These are phyloP conservation scores for Gambusia yucatana DNA, from an alignment of 2,797 vertebrate species.

Conservation along the genomic window DNA sequence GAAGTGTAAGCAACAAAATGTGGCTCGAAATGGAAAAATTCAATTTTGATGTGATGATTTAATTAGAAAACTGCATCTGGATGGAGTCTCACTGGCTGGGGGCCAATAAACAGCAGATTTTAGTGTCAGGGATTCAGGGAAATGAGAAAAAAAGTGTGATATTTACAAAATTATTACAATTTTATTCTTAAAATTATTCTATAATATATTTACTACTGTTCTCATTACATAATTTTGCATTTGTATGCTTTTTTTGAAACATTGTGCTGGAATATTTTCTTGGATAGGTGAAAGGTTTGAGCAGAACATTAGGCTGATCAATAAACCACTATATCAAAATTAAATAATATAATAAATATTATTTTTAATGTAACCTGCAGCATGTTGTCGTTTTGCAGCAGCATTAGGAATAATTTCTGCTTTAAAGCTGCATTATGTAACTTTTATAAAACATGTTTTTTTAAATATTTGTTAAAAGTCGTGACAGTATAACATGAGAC, in stretches of 20 bases:
- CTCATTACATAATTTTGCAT: neutral
- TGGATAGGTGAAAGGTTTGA: neutral
- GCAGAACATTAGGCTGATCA: neutral
- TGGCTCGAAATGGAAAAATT: neutral
- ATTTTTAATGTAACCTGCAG: neutral
- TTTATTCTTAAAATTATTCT: neutral
- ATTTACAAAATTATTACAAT: neutral
- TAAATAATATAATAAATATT: neutral
- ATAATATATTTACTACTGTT: neutral
- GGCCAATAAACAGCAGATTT: neutral
- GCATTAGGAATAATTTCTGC: neutral
- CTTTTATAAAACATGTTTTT: neutral
- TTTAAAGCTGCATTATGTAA: neutral
- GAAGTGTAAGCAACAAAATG: neutral
- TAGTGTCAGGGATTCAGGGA: neutral
- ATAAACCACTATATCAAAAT: neutral
- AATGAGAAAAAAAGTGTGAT: neutral
- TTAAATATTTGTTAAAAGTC: too few relatives aligned
- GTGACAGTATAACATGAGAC: too few relatives aligned
- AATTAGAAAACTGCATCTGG: neutral
- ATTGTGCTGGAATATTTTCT: neutral
- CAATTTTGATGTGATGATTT: neutral
- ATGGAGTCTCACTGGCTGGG: neutral
- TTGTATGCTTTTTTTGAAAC: neutral
- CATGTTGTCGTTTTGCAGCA: neutral